Evolutionary conservation across 2,113 vertebrate species (phyloP).

Genomic region (Syngnathus scovelli): DNA sequence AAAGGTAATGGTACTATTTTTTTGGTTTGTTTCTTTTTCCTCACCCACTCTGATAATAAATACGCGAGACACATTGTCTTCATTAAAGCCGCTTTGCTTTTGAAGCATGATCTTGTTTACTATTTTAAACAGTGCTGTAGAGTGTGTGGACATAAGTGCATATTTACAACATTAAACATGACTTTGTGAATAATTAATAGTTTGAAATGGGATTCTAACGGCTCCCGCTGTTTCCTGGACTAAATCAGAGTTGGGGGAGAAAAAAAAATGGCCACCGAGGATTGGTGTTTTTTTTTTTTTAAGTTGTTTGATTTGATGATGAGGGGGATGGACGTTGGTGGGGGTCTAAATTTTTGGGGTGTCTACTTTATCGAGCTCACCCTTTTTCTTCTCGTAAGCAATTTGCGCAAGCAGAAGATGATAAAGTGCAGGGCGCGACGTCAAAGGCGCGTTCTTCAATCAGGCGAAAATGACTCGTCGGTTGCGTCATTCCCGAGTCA

Average conservation of each 20-base stretch:
- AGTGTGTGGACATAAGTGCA: constrained; percentile 10
- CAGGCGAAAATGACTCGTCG: neutral
- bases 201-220: constrained; percentile 22
- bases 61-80: constrained; percentile 29
- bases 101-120: constrained; percentile 5
- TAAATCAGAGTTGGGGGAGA: constrained; percentile 10
- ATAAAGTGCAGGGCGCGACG: neutral
- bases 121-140: constrained; percentile 18
- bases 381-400: neutral
- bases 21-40: constrained; percentile 24
- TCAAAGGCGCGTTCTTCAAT: constrained; percentile 3
- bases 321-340: neutral
- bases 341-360: constrained; percentile 6
- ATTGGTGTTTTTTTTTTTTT: neutral
- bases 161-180: constrained; percentile 29
- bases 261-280: neutral
- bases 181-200: constrained; percentile 45
- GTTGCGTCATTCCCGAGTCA: constrained; percentile 6
- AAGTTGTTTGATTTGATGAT: constrained; percentile 3
- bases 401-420: neutral
- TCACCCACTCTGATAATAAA: constrained; percentile 45
- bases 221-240: constrained; percentile 15
- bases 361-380: neutral
- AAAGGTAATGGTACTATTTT: constrained; percentile 23
- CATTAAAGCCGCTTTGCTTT: constrained; percentile 34